These are phyloP conservation scores for Dicyrtoma fusca DNA, from an alignment of 2,888 invertebrate species.

Conservation along the genomic window DNA sequence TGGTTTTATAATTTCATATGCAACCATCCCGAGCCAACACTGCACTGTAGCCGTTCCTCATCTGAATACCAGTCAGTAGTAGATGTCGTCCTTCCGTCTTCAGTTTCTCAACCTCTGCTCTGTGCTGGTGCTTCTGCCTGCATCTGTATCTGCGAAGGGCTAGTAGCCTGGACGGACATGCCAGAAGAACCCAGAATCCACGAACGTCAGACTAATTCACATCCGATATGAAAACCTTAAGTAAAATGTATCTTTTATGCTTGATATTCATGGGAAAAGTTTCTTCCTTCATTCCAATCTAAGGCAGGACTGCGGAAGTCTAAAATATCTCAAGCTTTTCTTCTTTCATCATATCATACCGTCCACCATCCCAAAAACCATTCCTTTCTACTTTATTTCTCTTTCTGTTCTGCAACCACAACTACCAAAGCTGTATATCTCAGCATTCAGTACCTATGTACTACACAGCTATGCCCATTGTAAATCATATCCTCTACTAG, in stretches of 20 bases:
- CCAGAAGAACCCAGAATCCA: background rate
- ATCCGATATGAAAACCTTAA: constrained; percentile 36
- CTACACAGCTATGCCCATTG: background rate
- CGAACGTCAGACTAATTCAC: constrained; percentile 37
- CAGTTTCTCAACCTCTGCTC: no score
- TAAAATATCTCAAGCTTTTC: constrained; percentile 25
- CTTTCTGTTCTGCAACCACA: background rate
- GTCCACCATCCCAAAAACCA: no score
- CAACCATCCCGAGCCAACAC: background rate
- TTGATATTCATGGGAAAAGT: constrained; percentile 39
- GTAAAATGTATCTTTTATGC: constrained; percentile 37
- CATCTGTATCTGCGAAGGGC: background rate
- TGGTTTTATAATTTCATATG: constrained; percentile 25
- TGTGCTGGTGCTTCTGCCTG: constrained; percentile 1
- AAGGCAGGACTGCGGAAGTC: constrained; percentile 30
- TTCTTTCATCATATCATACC: background rate
- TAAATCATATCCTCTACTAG: no score
- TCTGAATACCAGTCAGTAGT: no score
- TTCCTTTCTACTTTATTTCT: background rate
- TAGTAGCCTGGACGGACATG: background rate
- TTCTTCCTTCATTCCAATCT: constrained; percentile 29
- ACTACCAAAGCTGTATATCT: no score
- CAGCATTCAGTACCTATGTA: background rate
- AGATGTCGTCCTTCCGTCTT: no score
- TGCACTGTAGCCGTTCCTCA: no score